These are phyloP conservation scores for Loriculus beryllinus DNA, from an alignment of 2,797 vertebrate species.

Conservation along the genomic window DNA sequence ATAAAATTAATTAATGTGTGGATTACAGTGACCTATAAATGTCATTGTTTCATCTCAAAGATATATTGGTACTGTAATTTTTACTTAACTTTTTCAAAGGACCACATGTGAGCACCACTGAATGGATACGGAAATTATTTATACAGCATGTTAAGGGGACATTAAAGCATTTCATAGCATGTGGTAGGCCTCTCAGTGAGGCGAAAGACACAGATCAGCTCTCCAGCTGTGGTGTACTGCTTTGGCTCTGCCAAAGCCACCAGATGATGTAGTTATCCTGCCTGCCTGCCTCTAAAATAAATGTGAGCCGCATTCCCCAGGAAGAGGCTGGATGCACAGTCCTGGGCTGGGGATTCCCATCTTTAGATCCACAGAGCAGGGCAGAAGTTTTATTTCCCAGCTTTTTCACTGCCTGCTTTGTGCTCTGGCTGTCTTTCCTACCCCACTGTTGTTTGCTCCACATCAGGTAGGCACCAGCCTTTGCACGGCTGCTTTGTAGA, in stretches of 20 bases:
- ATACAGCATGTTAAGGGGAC: constrained; percentile 47
- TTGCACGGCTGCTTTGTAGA: accelerated
- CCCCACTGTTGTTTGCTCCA: accelerated
- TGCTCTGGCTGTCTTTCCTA: neutral
- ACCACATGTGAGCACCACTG: constrained; percentile 56
- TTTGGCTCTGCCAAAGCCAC: constrained; percentile 43
- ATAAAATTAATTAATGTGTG: constrained; percentile 73
- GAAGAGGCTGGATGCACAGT: neutral
- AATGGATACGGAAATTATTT: constrained; percentile 59
- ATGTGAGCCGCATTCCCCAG: neutral
- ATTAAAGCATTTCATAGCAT: constrained; percentile 59
- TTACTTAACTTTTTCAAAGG: constrained; percentile 74
- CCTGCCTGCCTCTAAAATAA: neutral
- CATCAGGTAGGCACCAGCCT: neutral
- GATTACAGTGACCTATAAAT: constrained; percentile 75
- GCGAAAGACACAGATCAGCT: constrained; percentile 41
- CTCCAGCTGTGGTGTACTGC: constrained; percentile 47
- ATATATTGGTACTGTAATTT: constrained; percentile 63
- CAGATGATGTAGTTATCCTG: constrained; percentile 37
- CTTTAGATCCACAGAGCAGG: neutral
- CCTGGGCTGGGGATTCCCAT: neutral
- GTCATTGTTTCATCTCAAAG: constrained; percentile 67
- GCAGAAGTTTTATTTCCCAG: neutral
- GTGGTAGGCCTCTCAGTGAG: constrained; percentile 36
- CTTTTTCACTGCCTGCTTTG: neutral